These are phyloP conservation scores for Tetranychus truncatus DNA, from an alignment of 2,888 invertebrate genomes.

Conservation along the genomic window DNA sequence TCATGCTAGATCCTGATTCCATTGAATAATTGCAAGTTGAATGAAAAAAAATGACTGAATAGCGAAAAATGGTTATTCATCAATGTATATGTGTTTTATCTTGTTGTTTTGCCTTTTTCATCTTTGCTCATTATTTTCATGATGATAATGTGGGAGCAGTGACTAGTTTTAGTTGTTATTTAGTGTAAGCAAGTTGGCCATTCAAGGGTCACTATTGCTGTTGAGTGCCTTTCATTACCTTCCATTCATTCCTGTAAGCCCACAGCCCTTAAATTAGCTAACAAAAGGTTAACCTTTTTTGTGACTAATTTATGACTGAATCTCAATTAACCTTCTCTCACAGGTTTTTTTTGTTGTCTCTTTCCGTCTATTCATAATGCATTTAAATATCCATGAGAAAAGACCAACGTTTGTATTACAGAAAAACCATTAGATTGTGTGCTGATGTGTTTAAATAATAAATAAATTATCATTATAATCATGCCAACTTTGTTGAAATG, in stretches of 20 bases:
- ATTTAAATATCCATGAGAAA: not conserved
- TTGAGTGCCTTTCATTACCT: not conserved
- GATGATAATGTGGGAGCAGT: not conserved
- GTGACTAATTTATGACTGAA: not conserved
- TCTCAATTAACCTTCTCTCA: conserved; percentile 1
- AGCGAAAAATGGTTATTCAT: not conserved
- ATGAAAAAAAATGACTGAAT: not conserved
- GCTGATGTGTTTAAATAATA: not conserved
- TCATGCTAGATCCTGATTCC: not conserved
- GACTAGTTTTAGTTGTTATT: not conserved
- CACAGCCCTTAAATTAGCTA: not conserved
- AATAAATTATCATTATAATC: too few relatives aligned
- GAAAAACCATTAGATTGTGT: not conserved
- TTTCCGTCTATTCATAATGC: not conserved
- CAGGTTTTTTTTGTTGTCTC: not conserved
- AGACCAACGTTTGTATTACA: not conserved
- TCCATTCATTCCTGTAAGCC: not conserved
- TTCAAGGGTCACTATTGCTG: conserved; percentile 1
- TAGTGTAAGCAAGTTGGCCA: not conserved
- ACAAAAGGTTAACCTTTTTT: not conserved
- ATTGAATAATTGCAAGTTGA: not conserved
- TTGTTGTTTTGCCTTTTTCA: too few relatives aligned
- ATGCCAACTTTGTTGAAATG: too few relatives aligned
- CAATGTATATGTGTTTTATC: not conserved
- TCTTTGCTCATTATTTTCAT: not conserved